phyloP scores from a whole-genome alignment of 2,888 invertebrate genomes.

The Pseudanteris insignis region DNA sequence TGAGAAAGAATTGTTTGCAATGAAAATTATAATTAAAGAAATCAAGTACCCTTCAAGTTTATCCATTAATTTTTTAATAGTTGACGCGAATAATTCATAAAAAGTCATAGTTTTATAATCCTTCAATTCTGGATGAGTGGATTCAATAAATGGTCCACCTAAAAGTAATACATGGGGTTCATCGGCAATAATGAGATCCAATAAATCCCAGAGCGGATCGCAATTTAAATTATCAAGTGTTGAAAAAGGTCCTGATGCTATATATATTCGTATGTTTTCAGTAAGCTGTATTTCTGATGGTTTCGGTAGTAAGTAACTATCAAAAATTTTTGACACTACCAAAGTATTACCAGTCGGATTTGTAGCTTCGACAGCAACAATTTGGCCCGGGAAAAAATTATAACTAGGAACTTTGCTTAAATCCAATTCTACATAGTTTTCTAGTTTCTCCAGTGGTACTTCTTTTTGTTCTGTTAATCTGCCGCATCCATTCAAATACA shows the following conservation, averaged over 20 bases:
- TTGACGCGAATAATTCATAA: slow-evolving; percentile 78
- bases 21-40: too few species aligned
- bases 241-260: slow-evolving; percentile 87
- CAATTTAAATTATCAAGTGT: slow-evolving; percentile 79
- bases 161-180: slow-evolving; percentile 84
- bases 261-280: slow-evolving; percentile 70
- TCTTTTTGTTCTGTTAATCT: slow-evolving; percentile 10
- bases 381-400: slow-evolving; percentile 82
- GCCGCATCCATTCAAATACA: slow-evolving; percentile 50
- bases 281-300: slow-evolving; percentile 65
- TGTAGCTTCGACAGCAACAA: slow-evolving; percentile 77
- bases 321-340: slow-evolving; percentile 73
- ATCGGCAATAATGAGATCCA: slow-evolving; percentile 73
- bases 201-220: slow-evolving; percentile 82
- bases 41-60: slow-evolving; percentile 70
- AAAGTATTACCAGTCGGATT: slow-evolving; percentile 78
- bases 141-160: slow-evolving; percentile 86
- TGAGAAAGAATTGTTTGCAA: too few species aligned
- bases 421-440: slow-evolving; percentile 63
- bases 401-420: slow-evolving; percentile 70
- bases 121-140: slow-evolving; percentile 72
- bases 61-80: slow-evolving; percentile 74
- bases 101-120: slow-evolving; percentile 76
- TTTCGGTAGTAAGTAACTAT: slow-evolving; percentile 66
- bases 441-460: slow-evolving; percentile 5